Percentiles rank a stretch among this genome's conserved stretches.
Evolutionary conservation across 2,888 invertebrate genomes (phyloP).

Genomic region (Tachystola acroxantha): DNA sequence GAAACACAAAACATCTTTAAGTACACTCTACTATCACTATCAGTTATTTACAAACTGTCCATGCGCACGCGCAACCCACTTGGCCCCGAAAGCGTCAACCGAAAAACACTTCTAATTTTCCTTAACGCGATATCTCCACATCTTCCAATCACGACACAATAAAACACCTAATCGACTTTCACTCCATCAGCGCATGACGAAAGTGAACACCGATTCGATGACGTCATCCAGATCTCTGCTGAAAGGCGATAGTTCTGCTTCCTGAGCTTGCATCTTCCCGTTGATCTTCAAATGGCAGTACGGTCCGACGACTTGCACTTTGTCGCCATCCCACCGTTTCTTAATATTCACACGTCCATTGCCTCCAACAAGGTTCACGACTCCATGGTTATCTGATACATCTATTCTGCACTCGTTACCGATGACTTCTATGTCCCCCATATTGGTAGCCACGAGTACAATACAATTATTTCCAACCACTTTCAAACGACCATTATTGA

Average conservation of each 20-base stretch:
- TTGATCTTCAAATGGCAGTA: slow-evolving; percentile 54
- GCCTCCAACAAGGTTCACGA: slow-evolving; percentile 58
- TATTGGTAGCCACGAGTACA: slow-evolving; percentile 49
- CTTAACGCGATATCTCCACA: background rate
- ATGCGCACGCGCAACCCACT: background rate
- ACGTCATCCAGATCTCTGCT: slow-evolving; percentile 69
- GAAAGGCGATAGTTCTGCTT: slow-evolving; percentile 66
- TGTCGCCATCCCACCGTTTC: slow-evolving; percentile 54
- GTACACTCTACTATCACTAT: background rate
- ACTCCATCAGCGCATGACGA: slow-evolving; percentile 63
- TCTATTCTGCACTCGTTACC: slow-evolving; percentile 66
- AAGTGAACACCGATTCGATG: slow-evolving; percentile 67
- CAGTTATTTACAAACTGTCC: background rate
- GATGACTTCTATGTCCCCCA: slow-evolving; percentile 66
- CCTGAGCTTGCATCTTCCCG: slow-evolving; percentile 54
- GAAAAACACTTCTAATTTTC: background rate
- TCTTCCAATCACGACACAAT: slow-evolving; percentile 13
- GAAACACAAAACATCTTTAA: background rate
- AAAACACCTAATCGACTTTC: slow-evolving; percentile 3
- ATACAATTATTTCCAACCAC: slow-evolving; percentile 66
- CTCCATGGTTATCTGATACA: slow-evolving; percentile 54
- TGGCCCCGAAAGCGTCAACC: background rate
- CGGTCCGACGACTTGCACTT: slow-evolving; percentile 52
- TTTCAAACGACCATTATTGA: slow-evolving; percentile 52
- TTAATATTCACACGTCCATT: slow-evolving; percentile 51